Evolutionary conservation across 2,113 vertebrate species (phyloP), one percentile per base, ranked within the genome.

Genomic region (Platanista minor): DNA sequence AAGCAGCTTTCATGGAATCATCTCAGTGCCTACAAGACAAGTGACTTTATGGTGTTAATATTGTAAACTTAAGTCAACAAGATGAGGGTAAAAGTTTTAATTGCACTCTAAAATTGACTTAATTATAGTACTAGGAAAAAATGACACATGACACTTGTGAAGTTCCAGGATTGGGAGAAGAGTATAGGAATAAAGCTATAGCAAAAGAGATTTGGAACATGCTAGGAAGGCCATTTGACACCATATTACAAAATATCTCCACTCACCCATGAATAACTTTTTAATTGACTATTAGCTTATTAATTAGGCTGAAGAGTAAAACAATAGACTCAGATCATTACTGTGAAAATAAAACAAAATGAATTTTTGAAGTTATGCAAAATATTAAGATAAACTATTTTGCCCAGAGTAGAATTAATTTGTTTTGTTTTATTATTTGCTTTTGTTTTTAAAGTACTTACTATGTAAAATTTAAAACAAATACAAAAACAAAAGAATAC

Each of bases 341-440:
- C 33, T 54, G 86, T 80, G 90, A 87, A 85, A 17, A 85, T 81
- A 89, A 97, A 87, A 7, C 9, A 66, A 95, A 90, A n/a, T 67
- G 36, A 84, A 36, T 54, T 88, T 94, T 91, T 57, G 75, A 85
- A 27, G 49, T 91, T 88, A 91, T 41, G 72, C 27, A 93, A 91
- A 95, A 96, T 87, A 87, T 90, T 54, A 86, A 46, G 43, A 52
- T n/a, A 81, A 84, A 87, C 61, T 2, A 64, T 71, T 83, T 69
- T 84, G 8, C 52, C 52, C n/a, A 85, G 43, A 61, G 87, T 94
- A 94, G 8, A 29, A 88, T 84, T 95, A 91, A 78, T 84, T 83
- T 95, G 39, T 69, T 94, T 52, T 52, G 15, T 52, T 52, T 52
- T 52, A 14, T 52, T 52, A 52, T 17, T 52, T 52, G 52, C 52